Base-by-base conservation (phyloP, 1,140 invertebrate genomes). In the Holcopasites calliopsidis region DNA sequence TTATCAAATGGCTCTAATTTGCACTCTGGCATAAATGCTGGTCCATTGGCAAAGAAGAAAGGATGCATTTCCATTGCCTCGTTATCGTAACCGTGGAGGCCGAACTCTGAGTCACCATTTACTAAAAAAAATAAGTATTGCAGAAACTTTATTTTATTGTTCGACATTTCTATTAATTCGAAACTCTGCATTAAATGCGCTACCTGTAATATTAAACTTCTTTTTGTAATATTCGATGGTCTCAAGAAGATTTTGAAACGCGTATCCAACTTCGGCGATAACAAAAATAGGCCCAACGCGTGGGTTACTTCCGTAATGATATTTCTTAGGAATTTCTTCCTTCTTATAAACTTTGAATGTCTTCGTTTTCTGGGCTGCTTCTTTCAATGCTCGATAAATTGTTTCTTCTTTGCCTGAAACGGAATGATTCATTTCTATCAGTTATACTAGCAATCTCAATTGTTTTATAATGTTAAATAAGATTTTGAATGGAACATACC, bases 31-130 rank as follows among this genome's bases (percentile, higher is more conserved):
- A 92, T 90, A 86, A 96, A 94, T 35, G 92, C 90, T 52, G 95
- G 95, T 8, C 95, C 95, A 65, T 91, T 89, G 0, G 94, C 95
- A 68, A 96, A 92, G 80, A 96, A 96, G 76, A 95, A 93, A 33
- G 95, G 93, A 84, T 93, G 92, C 95, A 96, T 96, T 18, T 91
- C 88, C 40, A 77, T 64, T 2, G 89, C 84, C 18, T 87, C 87
- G 77, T 95, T 95, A 75, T 94, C 93, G 80, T 95, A 96, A 2
- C 95, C 95, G 86, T 96, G 95, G n/a, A 93, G 84, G 2, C 95
- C 95, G 86, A 93, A 94, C 84, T 91, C 87, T n/a, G 90, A 89
- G 40, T 87, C 74, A 77, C 89, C 86, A 58, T 89, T 92, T 42
- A 93, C 92, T 93, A 77, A 77, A 88, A 84, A 18, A 47, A 82